Evolutionary conservation across 2,888 invertebrate species (phyloP), one percentile per base, ranked within the genome.

Genomic region (Rhopalosiphum nymphaeae): DNA sequence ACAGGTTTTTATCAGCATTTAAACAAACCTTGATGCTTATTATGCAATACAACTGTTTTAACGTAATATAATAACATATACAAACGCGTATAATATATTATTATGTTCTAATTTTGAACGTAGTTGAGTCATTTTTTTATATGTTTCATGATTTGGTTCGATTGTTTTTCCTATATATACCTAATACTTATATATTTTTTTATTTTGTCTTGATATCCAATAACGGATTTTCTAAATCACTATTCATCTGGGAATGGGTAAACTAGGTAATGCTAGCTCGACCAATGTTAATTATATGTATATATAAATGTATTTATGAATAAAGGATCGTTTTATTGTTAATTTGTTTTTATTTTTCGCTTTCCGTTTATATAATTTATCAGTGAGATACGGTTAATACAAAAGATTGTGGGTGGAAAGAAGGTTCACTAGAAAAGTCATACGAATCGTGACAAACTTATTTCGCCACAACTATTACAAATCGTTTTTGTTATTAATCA

Each of bases 401-500:
- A 56, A 89, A 88, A 78, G 85, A 42, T n/a, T 49, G 94, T 94
- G 86, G 94, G 86, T 91, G 94, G 61, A 94, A 90, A 56, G 61
- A 78, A 89, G 84, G 90, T 94, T 91, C 90, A 87, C n/a, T 88
- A 42, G 88, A 86, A 90, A 61, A 93, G 89, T 85, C 57, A 89
- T 93, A 89, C 36, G 85, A 93, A 93, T 94, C 94, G 94, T 94
- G 94, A 94, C 90, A 94, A 94, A 94, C 86, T 90, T 90, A 91
- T 94, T 86, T 94, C 91, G 84, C 94, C 91, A 94, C 49, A n/a
- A 87, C 94, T 91, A 87, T 94, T 94, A 67, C 86, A 91, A 91
- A 90, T 91, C 57, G 85, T 93, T 93, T 93, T 93, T 85, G 85
- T 93, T 89, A 90, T 90, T 93, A 93, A 93, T 90, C 89, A 46